Evolutionary conservation across 2,113 vertebrate genomes (phyloP).

Genomic region (Copsychus sechellarum): DNA sequence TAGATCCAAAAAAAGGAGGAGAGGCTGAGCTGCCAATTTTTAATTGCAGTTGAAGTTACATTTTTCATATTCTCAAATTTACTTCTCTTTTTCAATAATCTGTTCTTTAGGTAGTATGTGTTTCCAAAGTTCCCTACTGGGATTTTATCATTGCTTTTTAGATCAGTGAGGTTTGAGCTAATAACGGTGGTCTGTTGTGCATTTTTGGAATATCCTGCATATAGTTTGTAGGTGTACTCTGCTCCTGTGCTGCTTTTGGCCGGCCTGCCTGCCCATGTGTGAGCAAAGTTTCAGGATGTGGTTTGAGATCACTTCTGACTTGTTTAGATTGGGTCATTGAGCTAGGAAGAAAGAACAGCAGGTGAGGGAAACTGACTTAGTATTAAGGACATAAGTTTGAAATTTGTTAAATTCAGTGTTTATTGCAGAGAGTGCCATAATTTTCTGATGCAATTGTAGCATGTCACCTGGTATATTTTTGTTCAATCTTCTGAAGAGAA

Average conservation of each 20-base stretch:
- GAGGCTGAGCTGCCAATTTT: neutral
- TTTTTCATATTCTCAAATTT: neutral
- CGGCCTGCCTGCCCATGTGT: neutral
- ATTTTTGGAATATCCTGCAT: neutral
- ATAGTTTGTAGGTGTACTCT: accelerated
- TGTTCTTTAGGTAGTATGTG: neutral
- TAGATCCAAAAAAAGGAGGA: neutral
- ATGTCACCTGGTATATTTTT: neutral
- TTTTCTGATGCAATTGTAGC: neutral
- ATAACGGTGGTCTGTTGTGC: neutral
- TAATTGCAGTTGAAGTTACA: neutral
- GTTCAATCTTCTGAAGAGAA: neutral
- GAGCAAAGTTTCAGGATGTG: neutral
- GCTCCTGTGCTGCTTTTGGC: neutral
- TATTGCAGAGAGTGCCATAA: neutral
- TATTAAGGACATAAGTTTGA: neutral
- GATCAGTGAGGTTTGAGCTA: neutral
- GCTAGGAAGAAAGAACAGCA: neutral
- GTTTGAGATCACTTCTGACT: neutral
- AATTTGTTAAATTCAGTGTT: neutral
- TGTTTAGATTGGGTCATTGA: neutral
- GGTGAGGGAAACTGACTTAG: neutral
- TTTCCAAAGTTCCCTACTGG: neutral
- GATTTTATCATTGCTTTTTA: neutral
- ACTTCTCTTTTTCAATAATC: neutral